Percentiles rank a stretch among this genome's conserved stretches.
Evolutionary conservation across 2,888 invertebrate species (phyloP).

Genomic region (Quadriops clusia): DNA sequence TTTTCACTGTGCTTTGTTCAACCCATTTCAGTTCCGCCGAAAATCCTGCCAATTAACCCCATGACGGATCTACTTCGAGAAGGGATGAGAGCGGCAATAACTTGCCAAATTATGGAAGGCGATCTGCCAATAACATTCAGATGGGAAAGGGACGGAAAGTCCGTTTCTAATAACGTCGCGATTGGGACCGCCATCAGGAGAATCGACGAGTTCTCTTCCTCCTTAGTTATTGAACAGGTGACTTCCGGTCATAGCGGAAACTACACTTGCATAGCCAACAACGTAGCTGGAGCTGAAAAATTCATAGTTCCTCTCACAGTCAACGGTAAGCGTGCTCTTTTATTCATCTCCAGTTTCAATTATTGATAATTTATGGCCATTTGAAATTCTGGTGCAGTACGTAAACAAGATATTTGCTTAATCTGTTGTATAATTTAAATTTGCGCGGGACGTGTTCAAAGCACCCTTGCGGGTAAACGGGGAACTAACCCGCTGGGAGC

Average conservation of each 20-base stretch:
- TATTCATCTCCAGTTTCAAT: background rate
- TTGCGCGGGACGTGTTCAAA: too few relatives aligned
- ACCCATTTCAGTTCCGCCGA: slow-evolving; percentile 68
- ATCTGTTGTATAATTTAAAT: too few relatives aligned
- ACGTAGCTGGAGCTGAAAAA: slow-evolving; percentile 69
- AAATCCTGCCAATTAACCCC: slow-evolving; percentile 72
- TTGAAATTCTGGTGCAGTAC: too few relatives aligned
- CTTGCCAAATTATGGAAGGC: slow-evolving; percentile 84
- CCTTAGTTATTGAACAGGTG: slow-evolving; percentile 75
- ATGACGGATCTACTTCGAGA: slow-evolving; percentile 70
- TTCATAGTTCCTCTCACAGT: slow-evolving; percentile 72
- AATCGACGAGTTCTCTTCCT: slow-evolving; percentile 76
- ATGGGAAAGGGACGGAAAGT: slow-evolving; percentile 82
- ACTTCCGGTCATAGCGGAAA: slow-evolving; percentile 78
- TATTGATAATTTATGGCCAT: background rate
- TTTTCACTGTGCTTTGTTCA: too few relatives aligned
- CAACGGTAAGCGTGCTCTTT: slow-evolving; percentile 47
- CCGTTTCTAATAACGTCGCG: slow-evolving; percentile 41
- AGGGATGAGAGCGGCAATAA: slow-evolving; percentile 80
- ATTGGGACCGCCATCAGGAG: slow-evolving; percentile 45
- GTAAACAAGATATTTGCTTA: too few relatives aligned
- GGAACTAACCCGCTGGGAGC: too few relatives aligned
- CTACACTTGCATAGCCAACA: slow-evolving; percentile 85
- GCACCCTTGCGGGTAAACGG: too few relatives aligned
- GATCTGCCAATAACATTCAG: slow-evolving; percentile 84